Percentiles rank a stretch among this genome's conserved stretches.
Evolutionary conservation across 2,888 invertebrate genomes (phyloP).

Genomic region (Bruchidius siliquastri): DNA sequence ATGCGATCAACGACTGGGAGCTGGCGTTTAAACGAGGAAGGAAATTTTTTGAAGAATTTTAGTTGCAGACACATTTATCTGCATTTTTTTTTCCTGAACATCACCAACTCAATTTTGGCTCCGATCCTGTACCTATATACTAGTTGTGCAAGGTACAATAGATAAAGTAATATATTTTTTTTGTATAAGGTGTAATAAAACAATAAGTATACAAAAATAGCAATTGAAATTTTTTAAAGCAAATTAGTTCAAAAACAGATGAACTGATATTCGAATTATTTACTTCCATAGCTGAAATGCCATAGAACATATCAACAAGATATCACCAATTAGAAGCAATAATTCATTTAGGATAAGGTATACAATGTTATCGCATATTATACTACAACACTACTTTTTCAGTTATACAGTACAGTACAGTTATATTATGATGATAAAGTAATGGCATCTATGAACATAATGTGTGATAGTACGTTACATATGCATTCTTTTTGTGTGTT

Average conservation of each 20-base stretch:
- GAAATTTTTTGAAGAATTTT: no score
- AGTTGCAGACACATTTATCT: no score
- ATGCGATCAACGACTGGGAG: no score
- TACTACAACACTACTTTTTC: background rate
- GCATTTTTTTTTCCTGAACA: no score
- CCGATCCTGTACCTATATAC: no score
- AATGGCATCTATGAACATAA: background rate
- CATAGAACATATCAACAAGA: background rate
- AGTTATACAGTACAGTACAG: background rate
- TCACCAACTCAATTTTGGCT: no score
- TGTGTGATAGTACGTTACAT: no score
- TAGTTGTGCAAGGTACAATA: background rate
- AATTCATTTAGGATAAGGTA: background rate
- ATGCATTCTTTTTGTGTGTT: no score
- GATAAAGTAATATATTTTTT: background rate
- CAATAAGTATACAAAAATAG: background rate
- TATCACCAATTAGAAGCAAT: background rate
- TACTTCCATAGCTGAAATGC: background rate
- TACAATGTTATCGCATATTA: background rate
- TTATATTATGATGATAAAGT: background rate
- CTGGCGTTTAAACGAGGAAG: no score
- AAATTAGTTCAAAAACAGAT: background rate
- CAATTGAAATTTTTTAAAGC: background rate
- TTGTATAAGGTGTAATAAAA: background rate
- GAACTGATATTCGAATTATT: background rate